Base-by-base conservation (phyloP, 2,888 invertebrate genomes). In the Exocentrus adspersus region DNA sequence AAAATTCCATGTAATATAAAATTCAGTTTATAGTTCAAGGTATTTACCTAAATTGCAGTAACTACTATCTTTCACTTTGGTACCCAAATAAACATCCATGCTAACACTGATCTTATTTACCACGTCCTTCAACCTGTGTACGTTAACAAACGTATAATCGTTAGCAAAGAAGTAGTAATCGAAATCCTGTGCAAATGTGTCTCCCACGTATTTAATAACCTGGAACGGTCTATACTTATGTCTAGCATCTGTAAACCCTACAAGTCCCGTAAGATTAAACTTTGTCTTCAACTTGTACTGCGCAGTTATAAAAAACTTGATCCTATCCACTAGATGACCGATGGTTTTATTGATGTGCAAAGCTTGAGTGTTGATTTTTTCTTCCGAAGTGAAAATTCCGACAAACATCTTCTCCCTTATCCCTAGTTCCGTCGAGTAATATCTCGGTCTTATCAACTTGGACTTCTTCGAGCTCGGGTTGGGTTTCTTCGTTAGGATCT, bases 381-480 rank as follows among this genome's bases (percentile, higher is more conserved):
- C 89, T 75, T 90, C 89, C 1, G 90, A 89, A 14, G 92, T 93
- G 76, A 97, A 85, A 32, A 97, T 91, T 14, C 92, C 95, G 28
- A 95, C 89, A 77, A 97, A 92, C 10, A 97, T 81, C 77, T 94
- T 94, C 71, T 94, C 94, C 65, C 92, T 87, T 73, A 98, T 97
- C 14, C 96, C 97, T 59, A 98, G 87, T 81, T 98, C 98, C 0
- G 97, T 95, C 50, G 94, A 95, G 79, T 95, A 97, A 84, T 96
- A 98, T 17, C 97, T 87, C 0, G 97, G 96, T 1, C 98, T 88
- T 57, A 92, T 86, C 69, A 94, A 86, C 72, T 88, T 87, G 77
- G 73, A 64, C 58, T 79, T 79, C 30, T 75, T 75, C n/a, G 62
- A 52, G 24, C 62, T 68, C 5, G 61, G 45, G 46, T 50, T 71